Evolutionary conservation across 2,888 invertebrate genomes (phyloP).

Genomic region (Platycnemis pennipes): DNA sequence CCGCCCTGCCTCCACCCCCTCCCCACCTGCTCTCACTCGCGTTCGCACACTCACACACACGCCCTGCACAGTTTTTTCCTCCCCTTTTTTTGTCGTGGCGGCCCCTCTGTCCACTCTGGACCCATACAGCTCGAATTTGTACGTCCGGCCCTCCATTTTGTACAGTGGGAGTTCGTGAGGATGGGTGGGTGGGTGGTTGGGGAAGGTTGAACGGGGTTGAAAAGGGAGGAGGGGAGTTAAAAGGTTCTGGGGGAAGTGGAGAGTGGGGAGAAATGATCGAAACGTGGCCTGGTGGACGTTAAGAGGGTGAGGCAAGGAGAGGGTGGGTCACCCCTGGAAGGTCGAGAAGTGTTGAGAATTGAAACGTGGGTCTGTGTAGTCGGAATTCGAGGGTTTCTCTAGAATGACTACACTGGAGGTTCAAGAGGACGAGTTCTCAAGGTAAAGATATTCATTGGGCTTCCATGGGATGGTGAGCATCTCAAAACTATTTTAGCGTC

Average conservation of each 20-base stretch:
- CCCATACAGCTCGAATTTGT: conserved; percentile 42
- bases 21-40: not conserved
- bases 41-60: not conserved
- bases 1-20: not conserved
- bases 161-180: not conserved
- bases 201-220: not conserved
- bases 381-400: not conserved
- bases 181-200: not conserved
- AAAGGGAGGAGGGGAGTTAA: not conserved
- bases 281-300: too few species aligned
- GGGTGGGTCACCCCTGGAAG: too few species aligned
- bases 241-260: not conserved
- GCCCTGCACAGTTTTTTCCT: not conserved
- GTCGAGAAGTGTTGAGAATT: not conserved
- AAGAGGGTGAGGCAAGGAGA: too few species aligned
- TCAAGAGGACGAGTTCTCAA: not conserved
- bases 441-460: not conserved
- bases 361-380: not conserved
- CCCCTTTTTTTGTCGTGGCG: conserved; percentile 25
- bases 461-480: too few species aligned
- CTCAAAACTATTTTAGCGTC: too few species aligned
- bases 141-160: not conserved
- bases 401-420: not conserved
- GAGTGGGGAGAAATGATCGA: not conserved
- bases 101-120: not conserved